These are phyloP conservation scores for Penaeus monodon DNA, from an alignment of 2,888 invertebrate species.

Conservation along the genomic window DNA sequence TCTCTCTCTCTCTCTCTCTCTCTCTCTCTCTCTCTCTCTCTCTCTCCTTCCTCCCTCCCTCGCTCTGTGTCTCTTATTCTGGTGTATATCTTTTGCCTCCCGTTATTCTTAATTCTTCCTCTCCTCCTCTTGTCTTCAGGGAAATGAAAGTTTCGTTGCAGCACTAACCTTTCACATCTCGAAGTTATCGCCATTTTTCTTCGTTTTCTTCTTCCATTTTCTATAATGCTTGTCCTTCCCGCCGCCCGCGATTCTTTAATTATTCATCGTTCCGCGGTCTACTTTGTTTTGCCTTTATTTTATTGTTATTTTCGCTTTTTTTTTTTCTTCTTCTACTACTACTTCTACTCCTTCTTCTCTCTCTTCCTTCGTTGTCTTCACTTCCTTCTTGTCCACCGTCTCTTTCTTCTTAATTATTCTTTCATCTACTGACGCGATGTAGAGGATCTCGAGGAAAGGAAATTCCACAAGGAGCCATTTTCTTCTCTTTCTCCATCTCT, in stretches of 20 bases:
- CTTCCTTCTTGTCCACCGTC: not conserved
- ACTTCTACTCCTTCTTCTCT: too few species aligned
- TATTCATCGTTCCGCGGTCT: not conserved
- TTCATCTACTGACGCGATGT: too few species aligned
- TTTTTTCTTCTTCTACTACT: too few species aligned
- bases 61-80: constrained; percentile 19
- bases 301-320: too few species aligned
- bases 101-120: too few species aligned
- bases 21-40: constrained; percentile 13
- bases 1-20: constrained; percentile 31
- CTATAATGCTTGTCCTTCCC: not conserved
- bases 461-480: too few species aligned
- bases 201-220: constrained; percentile 47
- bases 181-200: constrained; percentile 17
- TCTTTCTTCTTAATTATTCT: not conserved
- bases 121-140: not conserved
- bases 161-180: too few species aligned
- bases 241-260: constrained; percentile 32
- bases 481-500: too few species aligned
- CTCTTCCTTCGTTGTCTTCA: not conserved
- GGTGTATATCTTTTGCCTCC: too few species aligned
- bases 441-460: too few species aligned
- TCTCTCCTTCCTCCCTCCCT: constrained; percentile 52
- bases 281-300: not conserved
- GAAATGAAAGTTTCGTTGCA: not conserved